Evolutionary conservation across 2,888 invertebrate species (phyloP), one percentile per base, ranked within the genome.

Genomic region (Dicyrtoma fusca): DNA sequence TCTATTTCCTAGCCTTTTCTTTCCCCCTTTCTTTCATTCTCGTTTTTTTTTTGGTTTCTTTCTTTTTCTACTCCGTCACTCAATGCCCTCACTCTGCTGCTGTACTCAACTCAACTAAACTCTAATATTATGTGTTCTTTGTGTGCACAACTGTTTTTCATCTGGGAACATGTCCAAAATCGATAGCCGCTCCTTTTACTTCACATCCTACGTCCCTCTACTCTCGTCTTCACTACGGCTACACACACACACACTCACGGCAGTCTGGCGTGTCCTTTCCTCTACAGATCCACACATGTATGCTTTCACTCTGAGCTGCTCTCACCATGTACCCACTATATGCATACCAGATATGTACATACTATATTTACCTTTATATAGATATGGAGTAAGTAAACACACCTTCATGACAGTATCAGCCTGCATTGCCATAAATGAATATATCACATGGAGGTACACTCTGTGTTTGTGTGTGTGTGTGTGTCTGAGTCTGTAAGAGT

Each of bases 81-180:
- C 57, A 65, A 55, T 55, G 51, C 65, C 34, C 53, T 26, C 57
- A 19, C 19, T 53, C 65, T 45, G 57, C 66, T 63, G 44, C 63
- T 63, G 45, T 44, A 11, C n/a, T 26, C 42, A 8, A 34, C 34
- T 34, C 34, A 34, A 34, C 34, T 34, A 34, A 34, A 34, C 34
- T 34, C 17, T 13, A 17, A 13, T 49, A 17, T 49, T 14, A n/a
- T 51, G 51, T 51, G 21, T 4, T 55, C 44, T 13, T 8, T 64
- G 17, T 59, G 71, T 61, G 64, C 57, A 61, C 73, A 69, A 63
- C 25, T 57, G 62, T 57, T 72, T 69, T 71, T 75, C 70, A 68
- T 75, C 63, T 76, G 76, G 78, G 78, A 76, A 76, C 72, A 34
- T 53, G 51, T 76, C 76, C 78, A 78, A 77, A 78, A 78, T 77